Evolutionary conservation across 2,113 vertebrate species (phyloP).

Genomic region (Hystrix cristata): DNA sequence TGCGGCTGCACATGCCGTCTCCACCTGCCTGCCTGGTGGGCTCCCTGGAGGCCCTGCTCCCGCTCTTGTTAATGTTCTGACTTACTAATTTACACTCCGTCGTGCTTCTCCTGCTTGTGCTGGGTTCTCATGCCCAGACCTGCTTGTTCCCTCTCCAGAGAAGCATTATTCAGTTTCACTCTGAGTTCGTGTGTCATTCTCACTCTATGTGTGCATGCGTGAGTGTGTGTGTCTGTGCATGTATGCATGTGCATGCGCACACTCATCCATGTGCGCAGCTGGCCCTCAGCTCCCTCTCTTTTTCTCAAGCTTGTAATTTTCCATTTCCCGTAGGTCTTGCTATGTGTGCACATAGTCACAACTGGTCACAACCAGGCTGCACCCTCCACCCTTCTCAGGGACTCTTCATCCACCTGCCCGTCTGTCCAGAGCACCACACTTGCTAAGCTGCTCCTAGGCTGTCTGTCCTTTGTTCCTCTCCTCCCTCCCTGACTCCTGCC

Average conservation of each 20-base stretch:
- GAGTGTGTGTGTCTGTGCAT: not conserved
- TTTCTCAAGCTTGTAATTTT: not conserved
- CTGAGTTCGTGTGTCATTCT: not conserved
- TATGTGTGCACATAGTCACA: rapidly evolving
- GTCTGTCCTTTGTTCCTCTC: not conserved
- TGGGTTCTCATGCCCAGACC: not conserved
- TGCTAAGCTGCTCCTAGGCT: not conserved
- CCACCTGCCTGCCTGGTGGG: not conserved
- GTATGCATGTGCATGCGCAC: rapidly evolving
- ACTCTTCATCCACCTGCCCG: not conserved
- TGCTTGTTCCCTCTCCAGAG: slow-evolving; percentile 25
- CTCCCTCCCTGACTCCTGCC: not conserved
- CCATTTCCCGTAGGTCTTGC: not conserved
- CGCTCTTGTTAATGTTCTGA: not conserved
- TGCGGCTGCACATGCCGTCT: rapidly evolving
- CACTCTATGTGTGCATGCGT: rapidly evolving
- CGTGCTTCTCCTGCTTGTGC: not conserved
- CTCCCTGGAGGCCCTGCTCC: not conserved
- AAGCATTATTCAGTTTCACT: not conserved
- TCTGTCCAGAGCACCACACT: not conserved
- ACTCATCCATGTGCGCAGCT: rapidly evolving
- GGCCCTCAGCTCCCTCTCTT: not conserved
- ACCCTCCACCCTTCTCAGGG: not conserved
- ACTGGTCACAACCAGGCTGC: not conserved
- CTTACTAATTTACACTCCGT: slow-evolving; percentile 7